Base-by-base conservation (phyloP, 1,140 invertebrate species). In the Grapholita molesta region DNA sequence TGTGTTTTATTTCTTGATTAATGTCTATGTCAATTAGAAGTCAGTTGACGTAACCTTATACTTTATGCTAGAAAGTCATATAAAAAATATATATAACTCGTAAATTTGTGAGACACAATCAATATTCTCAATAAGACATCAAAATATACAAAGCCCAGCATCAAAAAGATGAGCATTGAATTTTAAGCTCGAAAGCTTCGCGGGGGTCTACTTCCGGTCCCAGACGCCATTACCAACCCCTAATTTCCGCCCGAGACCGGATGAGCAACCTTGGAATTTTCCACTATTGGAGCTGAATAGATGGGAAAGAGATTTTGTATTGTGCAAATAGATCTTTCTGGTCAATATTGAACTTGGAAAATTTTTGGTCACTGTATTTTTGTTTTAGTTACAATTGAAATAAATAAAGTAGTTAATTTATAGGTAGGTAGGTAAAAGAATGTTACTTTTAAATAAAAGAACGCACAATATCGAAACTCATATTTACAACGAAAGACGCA, bases 401-500 rank as follows among this genome's bases (percentile, higher is more conserved):
- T n/a, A n/a, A n/a, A n/a, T n/a, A n/a, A n/a, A n/a, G n/a, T n/a
- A n/a, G n/a, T n/a, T n/a, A n/a, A n/a, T n/a, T n/a, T n/a, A n/a
- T n/a, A n/a, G n/a, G n/a, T n/a, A n/a, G n/a, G n/a, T 30, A 4
- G 28, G 7, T 3, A 30, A 4, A 7, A 30, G 28, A 30, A 4
- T 30, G 28, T 30, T 30, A 21, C 42, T 21, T 48, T 32, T 7
- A 55, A 21, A 64, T 38, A 66, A 53, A 53, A 11, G 2, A 38
- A n/a, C 8, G 18, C 64, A 52, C 53, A 55, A 38, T 42, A 48
- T 76, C 67, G 55, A 42, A 68, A 75, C 77, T 79, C 79, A 82
- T 73, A 79, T 84, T 80, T 76, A 72, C 72, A 61, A 76, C 71
- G 76, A 78, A 85, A 89, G 86, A 88, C 82, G 83, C 79, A 83